These are phyloP conservation scores for Cochlearius cochlearius DNA, from an alignment of 2,113 vertebrate species.

Conservation along the genomic window DNA sequence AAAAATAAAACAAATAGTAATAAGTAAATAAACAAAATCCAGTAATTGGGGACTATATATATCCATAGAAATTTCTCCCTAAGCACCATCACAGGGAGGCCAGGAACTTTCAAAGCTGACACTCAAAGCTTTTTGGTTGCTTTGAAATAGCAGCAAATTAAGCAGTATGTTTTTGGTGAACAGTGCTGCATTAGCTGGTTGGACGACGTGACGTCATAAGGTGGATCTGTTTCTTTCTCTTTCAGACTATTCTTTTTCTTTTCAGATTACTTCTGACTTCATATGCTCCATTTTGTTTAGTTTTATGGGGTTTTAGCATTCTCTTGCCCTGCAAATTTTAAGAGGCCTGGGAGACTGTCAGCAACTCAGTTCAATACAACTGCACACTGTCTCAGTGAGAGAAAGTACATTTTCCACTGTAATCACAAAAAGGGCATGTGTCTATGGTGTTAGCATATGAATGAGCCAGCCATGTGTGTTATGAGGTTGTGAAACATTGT, in stretches of 20 bases:
- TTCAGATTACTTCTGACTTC: background rate
- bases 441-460: background rate
- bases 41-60: background rate
- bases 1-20: background rate
- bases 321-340: background rate
- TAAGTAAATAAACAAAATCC: background rate
- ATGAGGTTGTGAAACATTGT: background rate
- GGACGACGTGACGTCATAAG: fast-evolving
- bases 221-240: background rate
- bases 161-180: background rate
- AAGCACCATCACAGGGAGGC: background rate
- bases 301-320: background rate
- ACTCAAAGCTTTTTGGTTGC: background rate
- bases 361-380: background rate
- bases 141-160: background rate
- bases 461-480: background rate
- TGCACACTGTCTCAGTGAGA: background rate
- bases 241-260: background rate
- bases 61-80: background rate
- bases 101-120: background rate
- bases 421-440: background rate
- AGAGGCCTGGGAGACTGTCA: background rate
- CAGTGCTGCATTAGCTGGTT: background rate
- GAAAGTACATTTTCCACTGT: background rate
- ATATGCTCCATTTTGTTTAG: background rate